These are phyloP conservation scores for Kuschelorhynchus macadamiae DNA, from an alignment of 2,888 invertebrate genomes.

Conservation along the genomic window DNA sequence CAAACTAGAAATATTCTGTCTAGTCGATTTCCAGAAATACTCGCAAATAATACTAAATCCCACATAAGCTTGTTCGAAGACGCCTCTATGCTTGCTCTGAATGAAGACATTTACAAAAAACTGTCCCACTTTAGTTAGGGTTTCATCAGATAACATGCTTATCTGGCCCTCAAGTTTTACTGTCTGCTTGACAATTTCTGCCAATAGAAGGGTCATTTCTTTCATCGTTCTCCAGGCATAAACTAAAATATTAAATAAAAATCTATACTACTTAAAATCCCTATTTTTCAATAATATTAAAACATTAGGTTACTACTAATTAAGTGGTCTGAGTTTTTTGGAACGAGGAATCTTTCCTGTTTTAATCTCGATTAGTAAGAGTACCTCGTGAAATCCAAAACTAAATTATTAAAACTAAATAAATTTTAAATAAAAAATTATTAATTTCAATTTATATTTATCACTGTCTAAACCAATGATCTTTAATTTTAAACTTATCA, in stretches of 20 bases:
- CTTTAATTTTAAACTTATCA: too few species aligned
- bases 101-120: conserved; percentile 78
- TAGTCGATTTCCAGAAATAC: conserved; percentile 60
- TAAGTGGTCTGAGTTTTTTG: too few species aligned
- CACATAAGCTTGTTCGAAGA: conserved; percentile 96
- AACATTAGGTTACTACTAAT: too few species aligned
- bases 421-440: too few species aligned
- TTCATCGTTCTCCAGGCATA: conserved; percentile 96
- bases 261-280: neutral
- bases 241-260: conserved; percentile 65
- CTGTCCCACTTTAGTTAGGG: conserved; percentile 75
- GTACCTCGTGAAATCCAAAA: too few species aligned
- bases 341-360: too few species aligned
- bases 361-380: too few species aligned
- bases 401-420: too few species aligned
- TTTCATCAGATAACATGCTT: conserved; percentile 68
- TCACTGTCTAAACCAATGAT: too few species aligned
- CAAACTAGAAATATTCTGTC: conserved; percentile 70
- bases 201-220: conserved; percentile 83
- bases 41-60: conserved; percentile 74
- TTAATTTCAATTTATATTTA: too few species aligned
- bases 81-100: conserved; percentile 93
- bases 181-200: conserved; percentile 70
- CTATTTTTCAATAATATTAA: too few species aligned
- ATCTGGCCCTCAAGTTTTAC: conserved; percentile 52